A percentile compares a stretch with the other conserved stretches of the same genome.
Conservation (phyloP, 2,888 invertebrate species). For the Amphipyra berbera region DNA sequence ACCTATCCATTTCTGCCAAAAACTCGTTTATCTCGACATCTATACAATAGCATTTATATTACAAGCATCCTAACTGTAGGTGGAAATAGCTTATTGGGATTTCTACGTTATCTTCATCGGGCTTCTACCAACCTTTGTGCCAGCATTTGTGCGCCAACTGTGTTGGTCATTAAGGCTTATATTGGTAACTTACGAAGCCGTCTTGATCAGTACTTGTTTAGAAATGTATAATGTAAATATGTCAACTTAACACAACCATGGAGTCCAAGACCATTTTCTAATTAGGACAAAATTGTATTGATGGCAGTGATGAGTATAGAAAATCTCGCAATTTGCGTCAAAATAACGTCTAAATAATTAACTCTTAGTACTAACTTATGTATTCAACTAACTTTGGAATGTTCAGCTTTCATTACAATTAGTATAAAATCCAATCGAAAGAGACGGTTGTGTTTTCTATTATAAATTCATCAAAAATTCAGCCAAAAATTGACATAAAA, state of each 20-base stretch:
- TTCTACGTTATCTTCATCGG: slow-evolving; percentile 12
- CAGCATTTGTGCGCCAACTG: slow-evolving; percentile 41
- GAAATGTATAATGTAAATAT: slow-evolving; percentile 23
- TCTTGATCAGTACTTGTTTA: slow-evolving; percentile 22
- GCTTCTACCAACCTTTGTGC: slow-evolving; percentile 33
- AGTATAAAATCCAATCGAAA: slow-evolving; percentile 28
- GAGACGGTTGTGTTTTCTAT: slow-evolving; percentile 17
- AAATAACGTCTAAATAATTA: slow-evolving; percentile 29
- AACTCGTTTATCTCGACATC: slow-evolving; percentile 11
- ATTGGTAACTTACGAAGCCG: slow-evolving; percentile 27
- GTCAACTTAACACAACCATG: slow-evolving; percentile 43
- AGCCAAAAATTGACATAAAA: slow-evolving; percentile 45
- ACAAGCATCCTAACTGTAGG: slow-evolving; percentile 21
- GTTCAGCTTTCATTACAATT: slow-evolving; percentile 36
- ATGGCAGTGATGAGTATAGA: slow-evolving; percentile 56
- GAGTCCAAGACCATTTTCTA: slow-evolving; percentile 68
- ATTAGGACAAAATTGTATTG: slow-evolving; percentile 36
- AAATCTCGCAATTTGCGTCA: slow-evolving; percentile 9
- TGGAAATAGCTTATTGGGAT: slow-evolving; percentile 28
- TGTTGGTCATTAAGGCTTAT: slow-evolving; percentile 23
- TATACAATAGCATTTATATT: slow-evolving; percentile 25
- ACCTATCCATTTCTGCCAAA: slow-evolving; percentile 20
- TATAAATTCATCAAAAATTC: slow-evolving; percentile 51
- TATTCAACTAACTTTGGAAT: slow-evolving; percentile 57
- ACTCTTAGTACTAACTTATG: slow-evolving; percentile 47